Conservation (phyloP, 2,888 invertebrate species). For the Epistrophe grossulariae region DNA sequence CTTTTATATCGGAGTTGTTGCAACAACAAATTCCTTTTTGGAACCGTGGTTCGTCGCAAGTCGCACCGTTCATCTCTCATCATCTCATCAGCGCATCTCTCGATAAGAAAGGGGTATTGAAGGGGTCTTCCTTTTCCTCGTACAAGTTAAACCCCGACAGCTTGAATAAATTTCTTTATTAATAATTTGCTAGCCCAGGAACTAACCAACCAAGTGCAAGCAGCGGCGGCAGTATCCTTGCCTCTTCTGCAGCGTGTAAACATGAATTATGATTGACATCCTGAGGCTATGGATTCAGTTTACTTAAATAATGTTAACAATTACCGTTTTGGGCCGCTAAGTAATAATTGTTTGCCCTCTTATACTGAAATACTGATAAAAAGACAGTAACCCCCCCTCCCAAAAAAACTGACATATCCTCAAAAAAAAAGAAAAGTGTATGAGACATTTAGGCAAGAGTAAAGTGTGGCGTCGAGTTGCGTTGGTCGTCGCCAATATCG, state of each 20-base stretch:
- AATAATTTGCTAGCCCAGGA: slow-evolving; percentile 72
- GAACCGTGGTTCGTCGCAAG: slow-evolving; percentile 22
- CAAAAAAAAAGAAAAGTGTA: neutral
- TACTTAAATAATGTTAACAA: slow-evolving; percentile 76
- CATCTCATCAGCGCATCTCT: slow-evolving; percentile 74
- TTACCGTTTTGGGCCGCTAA: slow-evolving; percentile 63
- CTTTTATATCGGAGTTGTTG: neutral
- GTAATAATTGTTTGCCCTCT: slow-evolving; percentile 31
- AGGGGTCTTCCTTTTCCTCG: neutral
- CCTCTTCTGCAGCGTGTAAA: slow-evolving; percentile 65
- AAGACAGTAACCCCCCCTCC: neutral
- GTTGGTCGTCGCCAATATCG: slow-evolving; percentile 2
- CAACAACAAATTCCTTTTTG: slow-evolving; percentile 16
- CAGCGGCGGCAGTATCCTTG: slow-evolving; percentile 38
- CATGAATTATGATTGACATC: slow-evolving; percentile 76
- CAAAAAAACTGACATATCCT: slow-evolving; percentile 14
- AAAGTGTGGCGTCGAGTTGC: neutral
- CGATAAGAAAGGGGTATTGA: slow-evolving; percentile 27
- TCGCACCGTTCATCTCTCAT: slow-evolving; percentile 56
- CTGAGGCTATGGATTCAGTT: slow-evolving; percentile 75
- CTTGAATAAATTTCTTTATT: slow-evolving; percentile 78
- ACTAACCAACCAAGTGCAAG: neutral
- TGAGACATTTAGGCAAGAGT: neutral
- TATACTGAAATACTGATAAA: neutral
- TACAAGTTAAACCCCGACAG: slow-evolving; percentile 52